Base-by-base conservation (phyloP, 2,113 vertebrate genomes). In the Cariama cristata region DNA sequence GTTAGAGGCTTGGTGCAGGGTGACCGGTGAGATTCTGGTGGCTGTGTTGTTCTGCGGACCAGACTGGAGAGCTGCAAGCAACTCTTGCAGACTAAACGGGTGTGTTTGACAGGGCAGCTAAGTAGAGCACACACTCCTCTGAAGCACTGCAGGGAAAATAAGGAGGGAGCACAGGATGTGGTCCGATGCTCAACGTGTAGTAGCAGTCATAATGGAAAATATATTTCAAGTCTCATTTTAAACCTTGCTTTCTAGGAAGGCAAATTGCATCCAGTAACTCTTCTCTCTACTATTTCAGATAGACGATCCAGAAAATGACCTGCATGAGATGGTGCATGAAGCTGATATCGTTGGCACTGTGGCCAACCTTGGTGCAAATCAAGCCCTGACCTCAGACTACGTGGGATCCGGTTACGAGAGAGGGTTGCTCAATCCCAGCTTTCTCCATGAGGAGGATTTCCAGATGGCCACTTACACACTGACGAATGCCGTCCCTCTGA, bases 341-440 rank as follows among this genome's bases (percentile, higher is more conserved):
- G 96, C 86, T 0, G 79, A 97, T 11, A 53, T 97, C 2, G 0
- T 28, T 19, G 64, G 77, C 52, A 77, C 95, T 2, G 97, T 98
- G 97, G 74, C 91, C 23, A 96, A 77, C 35, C 97, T 99, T 59
- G 98, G 98, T 73, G 75, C 68, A 79, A 97, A 97, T 60, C 98
- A 99, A 93, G 98, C 98, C 53, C 87, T 99, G 94, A 97, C 74
- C 33, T 90, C 95, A 20, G 98, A 99, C 82, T 99, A 98, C 1
- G 24, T 96, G 58, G 98, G 86, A 40, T 98, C 98, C 2, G 97
- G 96, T 49, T 98, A 98, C 0, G 97, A 97, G 40, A 93, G 91
- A 33, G 98, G 98, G 27, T 86, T 97, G 42, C 97, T 99, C n/a
- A 98, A 96, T 90, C 98, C 98, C 1, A 92, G 98, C 75, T 58